Evolutionary conservation across 2,888 invertebrate genomes (phyloP).

Genomic region (Drosophila mimetica): DNA sequence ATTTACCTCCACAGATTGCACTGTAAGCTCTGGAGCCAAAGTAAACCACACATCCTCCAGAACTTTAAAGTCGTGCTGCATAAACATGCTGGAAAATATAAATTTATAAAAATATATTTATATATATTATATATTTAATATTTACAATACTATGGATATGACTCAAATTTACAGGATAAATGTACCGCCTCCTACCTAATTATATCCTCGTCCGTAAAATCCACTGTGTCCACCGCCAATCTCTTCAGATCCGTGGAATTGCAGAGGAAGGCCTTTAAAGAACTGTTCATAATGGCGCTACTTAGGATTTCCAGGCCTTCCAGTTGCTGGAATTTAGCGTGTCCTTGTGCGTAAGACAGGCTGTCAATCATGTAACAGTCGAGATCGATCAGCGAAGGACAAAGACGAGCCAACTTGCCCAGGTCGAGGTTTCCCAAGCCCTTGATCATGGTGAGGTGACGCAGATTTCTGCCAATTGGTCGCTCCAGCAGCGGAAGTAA

Average conservation of each 20-base stretch:
- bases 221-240: conserved; percentile 88
- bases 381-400: conserved; percentile 87
- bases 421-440: conserved; percentile 87
- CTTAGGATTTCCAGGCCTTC: conserved; percentile 89
- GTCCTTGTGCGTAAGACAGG: conserved; percentile 85
- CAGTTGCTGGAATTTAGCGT: conserved; percentile 87
- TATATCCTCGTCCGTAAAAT: conserved; percentile 89
- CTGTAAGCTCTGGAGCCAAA: conserved; percentile 87
- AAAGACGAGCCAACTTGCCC: conserved; percentile 86
- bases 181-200: no score
- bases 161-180: no score
- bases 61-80: conserved; percentile 87
- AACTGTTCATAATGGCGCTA: conserved; percentile 86
- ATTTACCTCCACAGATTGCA: conserved; percentile 86
- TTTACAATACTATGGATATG: no score
- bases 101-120: no score
- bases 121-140: no score
- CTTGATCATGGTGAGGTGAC: conserved; percentile 87
- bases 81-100: conserved; percentile 86
- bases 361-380: conserved; percentile 89
- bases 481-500: conserved; percentile 86
- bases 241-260: conserved; percentile 87
- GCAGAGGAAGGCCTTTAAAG: conserved; percentile 87
- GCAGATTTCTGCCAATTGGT: conserved; percentile 86
- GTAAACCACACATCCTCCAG: conserved; percentile 90